Conservation (phyloP, 2,113 vertebrate species). For the Anarhynchus alexandrinus region DNA sequence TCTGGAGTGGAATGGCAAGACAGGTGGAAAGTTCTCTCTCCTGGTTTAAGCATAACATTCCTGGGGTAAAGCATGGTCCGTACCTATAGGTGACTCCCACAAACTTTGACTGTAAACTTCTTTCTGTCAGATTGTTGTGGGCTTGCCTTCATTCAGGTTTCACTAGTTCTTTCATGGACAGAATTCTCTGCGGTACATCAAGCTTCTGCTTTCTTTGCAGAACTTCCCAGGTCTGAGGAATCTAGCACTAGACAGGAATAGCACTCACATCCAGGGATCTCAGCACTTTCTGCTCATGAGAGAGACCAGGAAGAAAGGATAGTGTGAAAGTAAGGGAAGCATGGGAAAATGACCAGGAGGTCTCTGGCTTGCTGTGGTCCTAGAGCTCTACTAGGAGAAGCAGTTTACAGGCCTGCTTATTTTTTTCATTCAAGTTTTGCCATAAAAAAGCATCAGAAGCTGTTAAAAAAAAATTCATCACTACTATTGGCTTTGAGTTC, state of each 20-base stretch:
- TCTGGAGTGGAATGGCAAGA: background rate
- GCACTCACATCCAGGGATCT: background rate
- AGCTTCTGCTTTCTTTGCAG: background rate
- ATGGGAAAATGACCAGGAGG: background rate
- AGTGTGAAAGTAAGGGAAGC: background rate
- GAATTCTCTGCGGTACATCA: background rate
- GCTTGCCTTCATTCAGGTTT: background rate
- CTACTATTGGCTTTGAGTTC: background rate
- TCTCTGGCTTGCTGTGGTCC: background rate
- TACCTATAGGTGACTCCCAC: background rate
- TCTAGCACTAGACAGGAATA: background rate
- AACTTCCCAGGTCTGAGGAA: background rate
- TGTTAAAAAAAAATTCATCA: background rate
- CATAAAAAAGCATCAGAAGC: background rate
- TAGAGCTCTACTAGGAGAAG: background rate
- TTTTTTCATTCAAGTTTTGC: background rate
- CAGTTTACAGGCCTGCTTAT: background rate
- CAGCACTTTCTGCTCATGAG: background rate
- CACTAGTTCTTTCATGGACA: background rate
- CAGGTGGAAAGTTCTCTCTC: background rate
- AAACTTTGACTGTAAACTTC: background rate
- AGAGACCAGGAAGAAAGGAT: background rate
- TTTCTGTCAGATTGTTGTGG: background rate
- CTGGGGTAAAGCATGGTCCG: background rate
- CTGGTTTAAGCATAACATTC: background rate